Evolutionary conservation across 1,140 invertebrate species (phyloP), one percentile per base, ranked within the genome.

Genomic region (Papilio xuthus): DNA sequence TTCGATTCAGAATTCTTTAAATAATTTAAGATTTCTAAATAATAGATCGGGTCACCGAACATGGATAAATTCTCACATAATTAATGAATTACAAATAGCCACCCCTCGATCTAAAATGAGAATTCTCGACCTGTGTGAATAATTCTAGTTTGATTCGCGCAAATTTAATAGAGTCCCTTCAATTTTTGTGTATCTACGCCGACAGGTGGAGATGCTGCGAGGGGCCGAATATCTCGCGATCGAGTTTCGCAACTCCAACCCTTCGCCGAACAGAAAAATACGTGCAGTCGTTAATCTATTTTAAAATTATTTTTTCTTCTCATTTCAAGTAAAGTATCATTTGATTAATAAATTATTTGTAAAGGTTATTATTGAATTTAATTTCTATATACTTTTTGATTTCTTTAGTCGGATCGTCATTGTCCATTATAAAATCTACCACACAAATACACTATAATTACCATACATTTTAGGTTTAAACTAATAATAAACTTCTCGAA

Each of bases 111-210:
- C n/a, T 80, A 82, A 82, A 83, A 28, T 63, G 23, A 63, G 23
- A 63, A 82, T 83, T 82, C 82, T 75, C 78, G 82, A 80, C 47
- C 72, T 77, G 69, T 80, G 78, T 85, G 83, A 84, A 83, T 85
- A 83, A 83, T 84, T 83, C 85, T 85, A 85, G 85, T 86, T 86
- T 83, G 84, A 85, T 86, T 81, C 79, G 83, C 82, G 74, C 79
- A 76, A 76, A 76, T 80, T 78, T 77, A 74, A 77, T 81, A 82
- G 81, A 73, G 50, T 60, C 73, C 83, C 82, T 79, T 81, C 72
- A 77, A 80, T 80, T 76, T 74, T 79, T 75, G 23, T 56, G 78
- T 72, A 80, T 82, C 76, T 80, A 83, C 83, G 80, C 70, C 10
- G 42, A 84, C 84, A 86, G 86, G 86, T 87, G 85, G 79, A 79